Evolutionary conservation across 2,797 vertebrate species (phyloP).

Genomic region (Sebastes goodei): DNA sequence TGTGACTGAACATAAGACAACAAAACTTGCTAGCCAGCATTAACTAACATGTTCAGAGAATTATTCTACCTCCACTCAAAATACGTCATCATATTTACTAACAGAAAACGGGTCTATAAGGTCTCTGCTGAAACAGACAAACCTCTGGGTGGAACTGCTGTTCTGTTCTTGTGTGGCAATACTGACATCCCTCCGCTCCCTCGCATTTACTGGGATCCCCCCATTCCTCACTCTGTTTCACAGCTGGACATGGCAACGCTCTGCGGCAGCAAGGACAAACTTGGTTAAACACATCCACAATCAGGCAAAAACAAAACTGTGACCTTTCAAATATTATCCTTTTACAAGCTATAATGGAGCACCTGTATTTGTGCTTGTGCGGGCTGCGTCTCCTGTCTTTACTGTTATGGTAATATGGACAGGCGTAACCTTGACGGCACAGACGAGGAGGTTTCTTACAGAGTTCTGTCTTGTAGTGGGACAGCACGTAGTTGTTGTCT

Average conservation of each 20-base stretch:
- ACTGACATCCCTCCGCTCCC: conserved; percentile 93
- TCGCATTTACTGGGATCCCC: conserved; percentile 99
- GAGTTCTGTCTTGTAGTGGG: conserved; percentile 98
- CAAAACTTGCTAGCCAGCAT: too few species aligned
- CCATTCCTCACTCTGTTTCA: conserved; percentile 99
- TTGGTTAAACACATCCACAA: not conserved
- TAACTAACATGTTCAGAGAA: too few species aligned
- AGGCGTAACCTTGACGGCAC: conserved; percentile 98
- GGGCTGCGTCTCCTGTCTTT: conserved; percentile 97
- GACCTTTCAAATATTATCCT: not conserved
- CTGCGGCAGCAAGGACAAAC: conserved; percentile 64
- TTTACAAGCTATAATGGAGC: not conserved
- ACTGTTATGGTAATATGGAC: conserved; percentile 98
- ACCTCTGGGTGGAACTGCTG: conserved; percentile 99
- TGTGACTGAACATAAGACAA: too few species aligned
- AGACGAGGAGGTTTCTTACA: conserved; percentile 98
- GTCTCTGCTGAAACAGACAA: conserved; percentile 3
- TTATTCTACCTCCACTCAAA: too few species aligned
- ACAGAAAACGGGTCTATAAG: fast-evolving
- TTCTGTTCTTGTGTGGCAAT: conserved; percentile 97
- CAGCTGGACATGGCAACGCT: conserved; percentile 94
- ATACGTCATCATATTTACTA: too few species aligned
- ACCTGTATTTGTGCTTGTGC: conserved; percentile 99
- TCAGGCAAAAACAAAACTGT: fast-evolving
- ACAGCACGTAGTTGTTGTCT: conserved; percentile 96